These are phyloP conservation scores for Megaceryle torquata DNA, from an alignment of 2,113 vertebrate species.

Conservation along the genomic window DNA sequence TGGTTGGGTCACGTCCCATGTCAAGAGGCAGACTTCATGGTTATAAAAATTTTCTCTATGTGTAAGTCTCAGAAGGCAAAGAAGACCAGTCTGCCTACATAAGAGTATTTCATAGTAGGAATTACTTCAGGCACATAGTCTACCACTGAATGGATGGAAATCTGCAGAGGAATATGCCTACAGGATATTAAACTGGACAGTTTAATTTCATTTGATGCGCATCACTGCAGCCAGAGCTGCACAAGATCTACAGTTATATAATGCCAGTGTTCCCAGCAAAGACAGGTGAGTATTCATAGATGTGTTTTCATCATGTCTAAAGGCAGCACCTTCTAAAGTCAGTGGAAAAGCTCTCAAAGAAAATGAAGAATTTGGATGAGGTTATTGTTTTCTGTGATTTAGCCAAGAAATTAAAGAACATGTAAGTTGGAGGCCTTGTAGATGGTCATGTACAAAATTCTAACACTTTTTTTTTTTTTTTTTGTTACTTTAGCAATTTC, in stretches of 20 bases:
- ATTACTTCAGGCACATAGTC: neutral
- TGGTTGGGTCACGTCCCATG: neutral
- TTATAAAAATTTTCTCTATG: neutral
- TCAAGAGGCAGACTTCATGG: conserved; percentile 20
- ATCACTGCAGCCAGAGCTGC: neutral
- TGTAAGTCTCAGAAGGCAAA: conserved; percentile 22
- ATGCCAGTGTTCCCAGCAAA: neutral
- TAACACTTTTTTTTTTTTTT: neutral
- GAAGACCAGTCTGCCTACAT: neutral
- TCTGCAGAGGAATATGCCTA: neutral
- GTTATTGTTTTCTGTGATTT: neutral
- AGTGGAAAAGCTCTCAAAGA: neutral
- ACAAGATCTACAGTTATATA: neutral
- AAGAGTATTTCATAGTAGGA: neutral
- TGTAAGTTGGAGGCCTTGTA: neutral
- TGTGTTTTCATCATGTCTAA: neutral
- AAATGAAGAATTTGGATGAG: neutral
- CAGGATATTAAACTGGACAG: neutral
- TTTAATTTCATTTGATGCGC: neutral
- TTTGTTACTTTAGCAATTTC: neutral
- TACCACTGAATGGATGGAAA: neutral
- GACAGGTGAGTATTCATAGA: neutral
- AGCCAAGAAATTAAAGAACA: neutral
- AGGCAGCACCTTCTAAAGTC: neutral
- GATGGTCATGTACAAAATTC: neutral